A percentile compares a stretch with the other conserved stretches of the same genome.
Conservation (phyloP, 2,888 invertebrate species). For the Trypoxylon attenuatum region DNA sequence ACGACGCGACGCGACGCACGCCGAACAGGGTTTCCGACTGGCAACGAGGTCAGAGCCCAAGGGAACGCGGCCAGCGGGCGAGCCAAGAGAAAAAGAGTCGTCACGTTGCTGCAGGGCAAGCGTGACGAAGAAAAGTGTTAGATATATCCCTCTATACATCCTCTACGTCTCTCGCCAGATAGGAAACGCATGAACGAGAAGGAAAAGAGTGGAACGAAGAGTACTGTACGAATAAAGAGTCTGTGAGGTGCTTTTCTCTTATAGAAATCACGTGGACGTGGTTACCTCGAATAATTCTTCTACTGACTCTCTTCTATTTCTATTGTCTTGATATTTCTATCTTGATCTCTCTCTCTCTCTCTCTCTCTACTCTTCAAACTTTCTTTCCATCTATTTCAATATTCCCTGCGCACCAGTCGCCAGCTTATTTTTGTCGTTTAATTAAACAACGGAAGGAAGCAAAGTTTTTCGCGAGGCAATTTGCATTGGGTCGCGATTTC, state of each 20-base stretch:
- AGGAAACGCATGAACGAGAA: background rate
- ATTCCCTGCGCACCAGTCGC: background rate
- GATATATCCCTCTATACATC: too few species aligned
- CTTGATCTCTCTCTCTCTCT: too few species aligned
- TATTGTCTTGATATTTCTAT: too few species aligned
- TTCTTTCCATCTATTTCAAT: background rate
- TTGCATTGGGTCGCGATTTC: background rate
- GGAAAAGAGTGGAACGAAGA: background rate
- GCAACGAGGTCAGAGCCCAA: conserved; percentile 28
- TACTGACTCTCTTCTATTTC: too few species aligned
- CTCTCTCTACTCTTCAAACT: conserved; percentile 6
- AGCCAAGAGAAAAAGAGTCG: background rate
- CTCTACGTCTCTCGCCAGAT: too few species aligned
- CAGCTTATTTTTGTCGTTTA: conserved; percentile 24
- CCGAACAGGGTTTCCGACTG: conserved; percentile 11
- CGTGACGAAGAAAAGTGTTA: too few species aligned
- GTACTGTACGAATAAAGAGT: background rate
- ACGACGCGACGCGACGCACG: conserved; percentile 24
- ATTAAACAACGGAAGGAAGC: conserved; percentile 17
- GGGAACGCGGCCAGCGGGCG: conserved; percentile 9
- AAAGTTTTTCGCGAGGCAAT: conserved; percentile 1
- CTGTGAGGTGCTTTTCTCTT: conserved; percentile 1
- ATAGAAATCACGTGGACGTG: conserved; percentile 18
- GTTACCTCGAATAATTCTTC: conserved; percentile 4
- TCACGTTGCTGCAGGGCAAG: too few species aligned